Conservation (phyloP, 2,888 invertebrate species). For the Drosophila ezoana region DNA sequence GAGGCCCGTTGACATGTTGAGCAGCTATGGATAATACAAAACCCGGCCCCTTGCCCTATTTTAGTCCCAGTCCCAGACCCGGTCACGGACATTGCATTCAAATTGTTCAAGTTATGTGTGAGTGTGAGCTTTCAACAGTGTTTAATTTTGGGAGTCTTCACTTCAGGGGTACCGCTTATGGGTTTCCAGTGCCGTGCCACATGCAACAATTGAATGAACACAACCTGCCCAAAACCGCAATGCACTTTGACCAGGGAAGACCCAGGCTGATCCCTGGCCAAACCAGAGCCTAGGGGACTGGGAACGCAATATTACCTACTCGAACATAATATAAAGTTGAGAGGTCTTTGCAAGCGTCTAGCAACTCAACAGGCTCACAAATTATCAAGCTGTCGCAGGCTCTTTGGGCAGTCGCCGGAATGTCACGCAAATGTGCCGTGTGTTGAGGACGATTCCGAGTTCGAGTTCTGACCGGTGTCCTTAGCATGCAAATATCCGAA, state of each 20-base stretch:
- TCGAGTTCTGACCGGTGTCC: conserved; percentile 33
- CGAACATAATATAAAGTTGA: conserved; percentile 40
- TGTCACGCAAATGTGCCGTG: conserved; percentile 72
- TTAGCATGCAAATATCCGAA: conserved; percentile 58
- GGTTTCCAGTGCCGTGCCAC: conserved; percentile 58
- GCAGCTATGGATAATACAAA: conserved; percentile 50
- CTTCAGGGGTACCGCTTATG: conserved; percentile 28
- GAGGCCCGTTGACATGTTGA: conserved; percentile 60
- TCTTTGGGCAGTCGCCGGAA: conserved; percentile 52
- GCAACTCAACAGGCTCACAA: conserved; percentile 82
- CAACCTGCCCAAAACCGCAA: conserved; percentile 66
- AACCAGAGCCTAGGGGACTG: conserved; percentile 13
- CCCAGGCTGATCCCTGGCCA: conserved; percentile 12
- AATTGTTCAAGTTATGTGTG: conserved; percentile 68
- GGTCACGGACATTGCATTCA: conserved; percentile 57
- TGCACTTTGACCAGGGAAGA: conserved; percentile 70
- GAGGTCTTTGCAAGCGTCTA: conserved; percentile 44
- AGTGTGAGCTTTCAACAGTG: conserved; percentile 81
- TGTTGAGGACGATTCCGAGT: conserved; percentile 8
- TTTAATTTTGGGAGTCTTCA: conserved; percentile 71
- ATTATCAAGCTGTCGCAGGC: conserved; percentile 82
- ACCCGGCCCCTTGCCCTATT: conserved; percentile 5
- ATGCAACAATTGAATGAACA: conserved; percentile 61
- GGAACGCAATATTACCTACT: conserved; percentile 59
- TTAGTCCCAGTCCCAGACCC: not conserved